Evolutionary conservation across 2,888 invertebrate genomes (phyloP), one percentile per base, ranked within the genome.

Genomic region (Colostygia pectinataria): DNA sequence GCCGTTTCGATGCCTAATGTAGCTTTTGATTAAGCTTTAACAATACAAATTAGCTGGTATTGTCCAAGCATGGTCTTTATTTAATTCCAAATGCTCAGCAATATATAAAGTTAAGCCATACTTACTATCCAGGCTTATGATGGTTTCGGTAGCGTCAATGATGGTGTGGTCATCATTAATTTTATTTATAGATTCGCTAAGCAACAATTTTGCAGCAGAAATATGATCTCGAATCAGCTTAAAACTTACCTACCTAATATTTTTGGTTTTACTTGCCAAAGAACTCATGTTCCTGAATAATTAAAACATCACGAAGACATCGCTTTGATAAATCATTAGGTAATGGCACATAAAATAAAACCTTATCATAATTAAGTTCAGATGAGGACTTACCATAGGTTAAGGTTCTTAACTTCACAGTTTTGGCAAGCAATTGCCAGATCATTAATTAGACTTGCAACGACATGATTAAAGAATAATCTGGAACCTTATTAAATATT

Each of bases 321-420:
- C 23, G 24, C 32, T 37, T 32, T 29, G 23, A 10, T 4, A 39
- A 27, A 24, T 39, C 37, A 47, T 20, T 31, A 36, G 33, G 44
- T 47, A 32, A 31, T 7, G 48, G 40, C 10, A 25, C n/a, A 38
- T 31, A 9, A 4, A 34, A 36, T 44, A 15, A 36, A 39, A 33
- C 23, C 10, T 7, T 8, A 6, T 9, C 12, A 24, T 4, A 8
- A 24, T n/a, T 8, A 24, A 4, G 12, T 24, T 1, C 29, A 28
- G 12, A 29, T 14, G 12, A 38, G n/a, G n/a, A n/a, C n/a, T 23
- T 31, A 32, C 8, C 32, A 42, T 20, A 51, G 45, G 45, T 39
- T 42, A 32, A 31, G 34, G 28, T 46, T 39, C n/a, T 38, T 18
- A 46, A 37, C 32, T 10, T 38, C 38, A 38, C 29, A n/a, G n/a